Evolutionary conservation across 2,888 invertebrate genomes (phyloP).

Genomic region (Elegia similella): DNA sequence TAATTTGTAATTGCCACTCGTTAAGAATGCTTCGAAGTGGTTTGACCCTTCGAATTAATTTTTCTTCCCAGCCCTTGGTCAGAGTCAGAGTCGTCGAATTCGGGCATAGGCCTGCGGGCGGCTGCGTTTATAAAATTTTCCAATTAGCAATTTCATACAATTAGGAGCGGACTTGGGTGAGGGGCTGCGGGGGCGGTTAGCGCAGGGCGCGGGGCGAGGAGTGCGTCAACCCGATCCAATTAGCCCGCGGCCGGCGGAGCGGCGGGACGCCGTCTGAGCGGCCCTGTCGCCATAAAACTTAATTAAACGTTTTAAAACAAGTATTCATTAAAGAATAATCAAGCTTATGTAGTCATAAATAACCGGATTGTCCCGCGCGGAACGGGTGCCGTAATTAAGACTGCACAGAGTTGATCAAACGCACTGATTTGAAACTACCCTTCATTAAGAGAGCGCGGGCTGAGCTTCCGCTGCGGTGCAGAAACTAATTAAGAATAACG

Average conservation of each 20-base stretch:
- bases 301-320: slow-evolving; percentile 83
- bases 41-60: slow-evolving; percentile 48
- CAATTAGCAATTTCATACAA: slow-evolving; percentile 82
- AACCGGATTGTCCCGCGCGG: slow-evolving; percentile 81
- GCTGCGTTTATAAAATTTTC: slow-evolving; percentile 80
- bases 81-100: slow-evolving; percentile 45
- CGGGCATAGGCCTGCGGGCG: slow-evolving; percentile 66
- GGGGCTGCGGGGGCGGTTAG: slow-evolving; percentile 39
- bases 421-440: slow-evolving; percentile 82
- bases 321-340: slow-evolving; percentile 83
- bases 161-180: slow-evolving; percentile 63
- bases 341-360: slow-evolving; percentile 83
- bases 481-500: slow-evolving; percentile 82
- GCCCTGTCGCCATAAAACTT: slow-evolving; percentile 82
- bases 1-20: slow-evolving; percentile 14
- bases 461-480: slow-evolving; percentile 80
- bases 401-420: slow-evolving; percentile 82
- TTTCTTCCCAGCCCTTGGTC: slow-evolving; percentile 47
- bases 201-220: slow-evolving; percentile 51
- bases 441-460: slow-evolving; percentile 78
- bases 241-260: slow-evolving; percentile 79
- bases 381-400: slow-evolving; percentile 81
- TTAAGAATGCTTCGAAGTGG: slow-evolving; percentile 27
- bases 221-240: slow-evolving; percentile 81
- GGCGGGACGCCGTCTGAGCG: slow-evolving; percentile 73